Evolutionary conservation across 1,140 invertebrate genomes (phyloP).

Genomic region (Centruroides vittatus): DNA sequence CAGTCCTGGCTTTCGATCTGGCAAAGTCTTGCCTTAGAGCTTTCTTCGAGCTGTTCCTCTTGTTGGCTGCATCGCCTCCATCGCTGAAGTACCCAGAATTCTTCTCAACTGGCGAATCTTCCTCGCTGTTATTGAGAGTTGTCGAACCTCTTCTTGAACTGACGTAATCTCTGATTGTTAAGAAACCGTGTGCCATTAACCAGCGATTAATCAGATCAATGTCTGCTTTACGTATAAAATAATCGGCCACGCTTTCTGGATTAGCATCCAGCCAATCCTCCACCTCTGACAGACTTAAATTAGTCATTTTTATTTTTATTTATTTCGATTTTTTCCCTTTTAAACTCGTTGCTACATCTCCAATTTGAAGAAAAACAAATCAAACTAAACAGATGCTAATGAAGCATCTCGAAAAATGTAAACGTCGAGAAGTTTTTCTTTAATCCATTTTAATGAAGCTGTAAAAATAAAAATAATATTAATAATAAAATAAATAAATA

Average conservation of each 20-base stretch:
- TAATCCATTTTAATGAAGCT: no score
- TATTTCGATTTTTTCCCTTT: no score
- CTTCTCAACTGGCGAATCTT: conserved; percentile 21
- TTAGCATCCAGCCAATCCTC: conserved; percentile 37
- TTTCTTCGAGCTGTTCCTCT: conserved; percentile 33
- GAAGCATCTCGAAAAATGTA: no score
- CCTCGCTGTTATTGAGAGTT: conserved; percentile 9
- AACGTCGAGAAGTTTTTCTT: no score
- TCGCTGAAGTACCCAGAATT: conserved; percentile 13
- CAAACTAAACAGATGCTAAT: no score
- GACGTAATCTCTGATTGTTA: conserved; percentile 28
- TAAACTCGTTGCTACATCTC: no score
- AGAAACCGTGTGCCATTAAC: conserved; percentile 34
- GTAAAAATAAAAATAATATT: no score
- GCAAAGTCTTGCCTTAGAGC: conserved; percentile 37
- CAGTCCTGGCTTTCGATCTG: conserved; percentile 33
- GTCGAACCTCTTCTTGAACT: conserved; percentile 16
- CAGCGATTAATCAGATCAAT: conserved; percentile 35
- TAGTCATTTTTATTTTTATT: conserved; percentile 2
- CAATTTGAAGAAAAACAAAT: no score
- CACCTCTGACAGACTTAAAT: conserved; percentile 21
- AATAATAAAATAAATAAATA: no score
- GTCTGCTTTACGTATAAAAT: conserved; percentile 36
- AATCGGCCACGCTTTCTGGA: conserved; percentile 31
- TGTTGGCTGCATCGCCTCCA: conserved; percentile 17